A percentile compares a stretch with the other conserved stretches of the same genome.
phyloP scores from a whole-genome alignment of 2,113 vertebrate genomes.

The Sander lucioperca region DNA sequence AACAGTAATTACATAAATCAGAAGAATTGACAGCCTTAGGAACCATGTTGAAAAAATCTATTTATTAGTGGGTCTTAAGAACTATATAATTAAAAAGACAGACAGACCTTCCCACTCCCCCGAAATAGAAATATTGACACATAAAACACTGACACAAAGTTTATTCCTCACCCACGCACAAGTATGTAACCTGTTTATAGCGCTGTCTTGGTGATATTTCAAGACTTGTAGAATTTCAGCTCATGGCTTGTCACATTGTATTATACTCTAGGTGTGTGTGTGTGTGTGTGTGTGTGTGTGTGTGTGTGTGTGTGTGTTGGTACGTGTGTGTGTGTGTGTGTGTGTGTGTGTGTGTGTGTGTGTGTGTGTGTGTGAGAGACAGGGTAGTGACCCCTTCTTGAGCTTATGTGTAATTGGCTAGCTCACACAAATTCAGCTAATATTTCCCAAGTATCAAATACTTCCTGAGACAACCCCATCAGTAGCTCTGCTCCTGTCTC shows the following conservation, averaged over 20 bases:
- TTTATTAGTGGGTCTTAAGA: not conserved
- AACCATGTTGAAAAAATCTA: conserved; percentile 14
- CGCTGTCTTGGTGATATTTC: conserved; percentile 52
- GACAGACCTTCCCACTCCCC: not conserved
- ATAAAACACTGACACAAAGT: conserved; percentile 24
- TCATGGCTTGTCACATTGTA: conserved; percentile 69
- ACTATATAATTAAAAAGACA: conserved; percentile 35
- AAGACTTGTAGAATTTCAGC: conserved; percentile 49
- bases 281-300: conserved; percentile 19
- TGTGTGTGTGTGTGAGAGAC: conserved; percentile 14
- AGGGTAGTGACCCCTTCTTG: conserved; percentile 46
- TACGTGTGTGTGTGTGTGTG: conserved; percentile 55
- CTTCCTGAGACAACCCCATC: conserved; percentile 11
- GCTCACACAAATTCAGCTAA: conserved; percentile 35
- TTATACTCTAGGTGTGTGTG: conserved; percentile 41
- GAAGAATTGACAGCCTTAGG: conserved; percentile 17
- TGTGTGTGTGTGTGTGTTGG: not conserved
- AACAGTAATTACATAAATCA: conserved; percentile 41
- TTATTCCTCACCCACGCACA: conserved; percentile 41
- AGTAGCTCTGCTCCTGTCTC: not conserved
- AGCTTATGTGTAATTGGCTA: conserved; percentile 39
- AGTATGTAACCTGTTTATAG: conserved; percentile 48
- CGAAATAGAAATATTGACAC: conserved; percentile 9
- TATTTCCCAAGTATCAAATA: conserved; percentile 22
- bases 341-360: conserved; percentile 31